Evolutionary conservation across 2,888 invertebrate genomes (phyloP), one percentile per base, ranked within the genome.

Genomic region (Merodon equestris): DNA sequence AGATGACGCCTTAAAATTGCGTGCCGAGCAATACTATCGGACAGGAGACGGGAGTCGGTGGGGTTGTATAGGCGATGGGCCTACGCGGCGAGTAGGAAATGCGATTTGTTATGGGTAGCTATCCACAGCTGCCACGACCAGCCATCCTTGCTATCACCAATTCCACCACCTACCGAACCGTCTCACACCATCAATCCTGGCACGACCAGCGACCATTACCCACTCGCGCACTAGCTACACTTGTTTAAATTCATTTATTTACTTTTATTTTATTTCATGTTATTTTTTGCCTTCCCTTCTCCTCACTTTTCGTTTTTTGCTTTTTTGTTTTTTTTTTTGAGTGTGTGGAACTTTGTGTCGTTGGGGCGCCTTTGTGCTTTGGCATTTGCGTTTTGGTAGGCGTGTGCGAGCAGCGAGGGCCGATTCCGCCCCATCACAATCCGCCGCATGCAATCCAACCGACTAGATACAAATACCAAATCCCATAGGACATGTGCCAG

Each of bases 1-100:
- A 79, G 79, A 79, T 79, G 79, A 79, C 79, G 79, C 79, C 79
- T 79, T 79, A 79, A 79, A 79, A 74, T 79, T 79, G 79, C 79
- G 79, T 79, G 79, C 68, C 53, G 60, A 70, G 64, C 64, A 74
- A 36, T 74, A 60, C 61, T 58, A 53, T 57, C 27, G 63, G 58
- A 18, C 34, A 44, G 53, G 19, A 17, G 54, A 27, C 36, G 48
- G 19, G 27, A 47, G 58, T 67, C 38, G 67, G 48, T 56, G 60
- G 48, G 57, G 50, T 27, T 2, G 27, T 27, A 7, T 2, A 4
- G 27, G 45, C 18, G 47, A 50, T 57, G 57, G 67, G 72, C 61
- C 67, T 50, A 56, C 40, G 53, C 45, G 53, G 57, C 40, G 10
- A 19, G 68, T 63, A 70, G 68, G 74, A 68, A 79, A 68, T 74